Conservation (phyloP, 2,797 vertebrate genomes). For the Buphagus erythrorhynchus region DNA sequence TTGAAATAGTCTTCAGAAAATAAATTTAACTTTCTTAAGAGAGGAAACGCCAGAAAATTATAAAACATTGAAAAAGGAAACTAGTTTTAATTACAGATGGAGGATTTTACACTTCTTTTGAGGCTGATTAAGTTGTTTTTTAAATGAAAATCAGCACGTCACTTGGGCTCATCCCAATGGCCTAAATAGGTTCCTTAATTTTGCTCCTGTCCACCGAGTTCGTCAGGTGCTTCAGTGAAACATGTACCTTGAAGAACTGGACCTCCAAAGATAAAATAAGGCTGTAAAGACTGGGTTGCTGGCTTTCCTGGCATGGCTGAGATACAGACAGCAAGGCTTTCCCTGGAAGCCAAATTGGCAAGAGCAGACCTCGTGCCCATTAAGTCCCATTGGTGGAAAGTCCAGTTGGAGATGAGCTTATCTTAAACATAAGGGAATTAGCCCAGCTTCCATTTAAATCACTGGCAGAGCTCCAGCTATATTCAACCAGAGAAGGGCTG, state of each 20-base stretch:
- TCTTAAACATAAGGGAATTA: slow-evolving; percentile 43
- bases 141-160: background rate
- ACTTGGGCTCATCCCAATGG: background rate
- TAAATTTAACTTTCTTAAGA: background rate
- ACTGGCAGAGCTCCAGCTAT: slow-evolving; percentile 27
- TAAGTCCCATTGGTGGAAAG: background rate
- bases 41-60: background rate
- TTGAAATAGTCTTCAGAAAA: background rate
- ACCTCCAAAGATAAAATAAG: background rate
- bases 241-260: background rate
- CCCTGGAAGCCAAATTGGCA: background rate
- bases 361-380: background rate
- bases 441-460: slow-evolving; percentile 13
- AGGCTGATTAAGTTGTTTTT: background rate
- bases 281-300: background rate
- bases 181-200: background rate
- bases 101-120: background rate
- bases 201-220: background rate
- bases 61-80: background rate
- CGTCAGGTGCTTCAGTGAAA: background rate
- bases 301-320: background rate
- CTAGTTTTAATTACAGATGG: background rate
- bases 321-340: background rate
- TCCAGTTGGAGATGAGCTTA: slow-evolving; percentile 5
- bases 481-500: slow-evolving; percentile 4